These are phyloP conservation scores for Hirtodrosophila duncani DNA, from an alignment of 2,888 invertebrate genomes.

Conservation along the genomic window DNA sequence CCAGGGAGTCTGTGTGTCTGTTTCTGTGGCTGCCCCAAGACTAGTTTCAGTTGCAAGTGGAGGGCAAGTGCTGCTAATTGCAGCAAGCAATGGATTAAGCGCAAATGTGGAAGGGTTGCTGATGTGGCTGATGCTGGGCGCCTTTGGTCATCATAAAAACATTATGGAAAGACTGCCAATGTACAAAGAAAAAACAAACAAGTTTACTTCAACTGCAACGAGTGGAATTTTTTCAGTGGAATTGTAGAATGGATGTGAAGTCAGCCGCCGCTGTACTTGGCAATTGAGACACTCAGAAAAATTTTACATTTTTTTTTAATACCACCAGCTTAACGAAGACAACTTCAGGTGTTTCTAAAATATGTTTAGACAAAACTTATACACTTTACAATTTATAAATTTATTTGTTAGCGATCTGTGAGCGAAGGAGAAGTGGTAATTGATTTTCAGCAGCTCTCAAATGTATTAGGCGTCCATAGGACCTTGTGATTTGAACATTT, in stretches of 20 bases:
- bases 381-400: no score
- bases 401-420: no score
- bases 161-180: conserved; percentile 56
- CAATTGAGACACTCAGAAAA: no score
- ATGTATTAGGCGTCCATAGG: no score
- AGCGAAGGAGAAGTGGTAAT: no score
- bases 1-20: conserved; percentile 45
- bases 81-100: conserved; percentile 41
- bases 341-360: no score
- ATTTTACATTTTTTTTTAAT: no score
- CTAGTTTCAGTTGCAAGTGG: conserved; percentile 40
- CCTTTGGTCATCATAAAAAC: conserved; percentile 71
- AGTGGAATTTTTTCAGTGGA: conserved; percentile 69
- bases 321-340: no score
- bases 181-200: conserved; percentile 45
- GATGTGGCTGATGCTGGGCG: conserved; percentile 24
- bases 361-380: no score
- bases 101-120: background rate
- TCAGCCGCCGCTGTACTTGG: no score
- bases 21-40: conserved; percentile 37
- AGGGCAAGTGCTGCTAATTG: conserved; percentile 63
- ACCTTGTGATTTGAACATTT: no score
- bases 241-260: conserved; percentile 35
- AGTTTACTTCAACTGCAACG: conserved; percentile 55
- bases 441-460: no score